Evolutionary conservation across 2,113 vertebrate species (phyloP).

Genomic region (Micronycteris hirsuta): DNA sequence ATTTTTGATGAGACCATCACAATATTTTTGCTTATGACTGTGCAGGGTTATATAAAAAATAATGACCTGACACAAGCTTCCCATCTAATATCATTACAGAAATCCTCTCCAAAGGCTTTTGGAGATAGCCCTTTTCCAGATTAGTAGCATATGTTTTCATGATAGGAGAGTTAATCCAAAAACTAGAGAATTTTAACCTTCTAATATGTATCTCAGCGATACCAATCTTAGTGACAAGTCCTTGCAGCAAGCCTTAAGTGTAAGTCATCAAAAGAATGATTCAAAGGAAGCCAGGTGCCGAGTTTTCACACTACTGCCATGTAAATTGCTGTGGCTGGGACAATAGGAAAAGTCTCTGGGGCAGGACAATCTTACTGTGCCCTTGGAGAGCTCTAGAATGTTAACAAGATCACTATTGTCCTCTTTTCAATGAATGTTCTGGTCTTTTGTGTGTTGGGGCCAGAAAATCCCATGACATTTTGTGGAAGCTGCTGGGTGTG

Average conservation of each 20-base stretch:
- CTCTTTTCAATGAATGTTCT: slow-evolving; percentile 51
- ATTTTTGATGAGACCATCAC: slow-evolving; percentile 54
- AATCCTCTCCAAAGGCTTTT: not conserved
- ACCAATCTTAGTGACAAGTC: slow-evolving; percentile 58
- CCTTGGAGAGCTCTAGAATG: slow-evolving; percentile 67
- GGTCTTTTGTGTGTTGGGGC: slow-evolving; percentile 17
- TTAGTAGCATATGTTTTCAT: not conserved
- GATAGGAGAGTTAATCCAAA: slow-evolving; percentile 28
- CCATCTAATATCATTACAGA: not conserved
- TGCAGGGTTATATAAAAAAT: slow-evolving; percentile 37
- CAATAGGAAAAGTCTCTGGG: slow-evolving; percentile 54
- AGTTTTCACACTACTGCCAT: not conserved
- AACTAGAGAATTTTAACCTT: slow-evolving; percentile 38
- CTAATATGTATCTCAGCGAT: slow-evolving; percentile 57
- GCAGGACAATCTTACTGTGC: slow-evolving; percentile 48
- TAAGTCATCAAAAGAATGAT: slow-evolving; percentile 28
- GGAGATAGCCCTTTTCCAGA: not conserved
- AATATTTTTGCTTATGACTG: slow-evolving; percentile 47
- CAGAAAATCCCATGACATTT: slow-evolving; percentile 42
- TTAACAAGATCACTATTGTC: slow-evolving; percentile 67
- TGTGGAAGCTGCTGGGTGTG: not conserved
- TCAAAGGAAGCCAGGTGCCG: not conserved
- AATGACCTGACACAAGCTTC: not conserved
- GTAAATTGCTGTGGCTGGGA: slow-evolving; percentile 59
- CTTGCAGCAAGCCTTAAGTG: slow-evolving; percentile 3